phyloP scores from a whole-genome alignment of 2,113 vertebrate genomes.

The Vicugna pacos region DNA sequence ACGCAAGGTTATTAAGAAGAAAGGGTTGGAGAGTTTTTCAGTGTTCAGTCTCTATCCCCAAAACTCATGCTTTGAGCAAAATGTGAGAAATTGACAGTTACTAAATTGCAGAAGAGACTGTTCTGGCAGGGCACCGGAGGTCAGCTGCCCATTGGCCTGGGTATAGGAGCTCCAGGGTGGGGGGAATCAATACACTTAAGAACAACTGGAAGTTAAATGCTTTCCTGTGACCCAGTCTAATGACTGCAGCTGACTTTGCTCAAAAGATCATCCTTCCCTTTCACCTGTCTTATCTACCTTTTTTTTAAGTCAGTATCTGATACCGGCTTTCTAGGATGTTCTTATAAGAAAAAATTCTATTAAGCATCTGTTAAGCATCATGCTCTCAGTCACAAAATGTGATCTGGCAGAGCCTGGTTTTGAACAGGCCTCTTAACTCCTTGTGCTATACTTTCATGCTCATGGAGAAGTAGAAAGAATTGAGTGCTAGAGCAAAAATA shows the following conservation, averaged over 20 bases:
- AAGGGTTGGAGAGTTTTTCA: not conserved
- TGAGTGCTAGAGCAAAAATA: not conserved
- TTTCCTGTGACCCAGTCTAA: conserved; percentile 67
- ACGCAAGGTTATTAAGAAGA: not conserved
- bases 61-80: not conserved
- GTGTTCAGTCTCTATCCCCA: not conserved
- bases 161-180: not conserved
- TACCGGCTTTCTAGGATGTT: conserved; percentile 41
- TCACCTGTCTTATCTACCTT: conserved; percentile 60
- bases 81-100: conserved; percentile 46
- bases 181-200: conserved; percentile 56
- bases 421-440: not conserved
- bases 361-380: not conserved
- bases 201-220: conserved; percentile 71
- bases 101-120: conserved; percentile 34
- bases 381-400: not conserved
- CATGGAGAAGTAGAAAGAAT: not conserved
- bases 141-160: conserved; percentile 50
- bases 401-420: not conserved
- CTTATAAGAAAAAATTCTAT: not conserved
- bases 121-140: not conserved
- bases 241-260: conserved; percentile 53
- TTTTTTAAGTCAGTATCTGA: conserved; percentile 32
- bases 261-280: conserved; percentile 66
- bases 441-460: not conserved